These are phyloP conservation scores for Lepidurus packardi DNA, from an alignment of 1,140 invertebrate genomes.

Conservation along the genomic window DNA sequence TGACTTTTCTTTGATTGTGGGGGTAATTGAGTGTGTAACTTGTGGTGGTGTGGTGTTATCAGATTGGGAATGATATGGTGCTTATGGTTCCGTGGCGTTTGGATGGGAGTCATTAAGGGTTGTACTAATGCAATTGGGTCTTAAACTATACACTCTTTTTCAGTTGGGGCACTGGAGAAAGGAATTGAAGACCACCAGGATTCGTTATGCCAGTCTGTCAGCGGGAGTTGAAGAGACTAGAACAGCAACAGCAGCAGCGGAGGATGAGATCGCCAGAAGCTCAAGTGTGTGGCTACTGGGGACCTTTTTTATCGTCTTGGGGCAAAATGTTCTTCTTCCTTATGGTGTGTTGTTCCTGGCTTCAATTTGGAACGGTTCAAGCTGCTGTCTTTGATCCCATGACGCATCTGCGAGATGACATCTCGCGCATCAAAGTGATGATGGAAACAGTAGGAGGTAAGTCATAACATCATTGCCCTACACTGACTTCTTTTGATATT, in stretches of 20 bases:
- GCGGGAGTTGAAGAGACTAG: too few species aligned
- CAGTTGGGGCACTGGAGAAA: too few species aligned
- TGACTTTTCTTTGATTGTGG: too few species aligned
- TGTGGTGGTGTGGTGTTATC: too few species aligned
- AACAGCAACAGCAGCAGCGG: not conserved
- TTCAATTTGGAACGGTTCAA: not conserved
- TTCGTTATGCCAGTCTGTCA: too few species aligned
- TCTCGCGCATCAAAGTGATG: constrained; percentile 35
- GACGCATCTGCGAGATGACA: constrained; percentile 34
- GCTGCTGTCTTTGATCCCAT: constrained; percentile 33
- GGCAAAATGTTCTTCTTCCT: not conserved
- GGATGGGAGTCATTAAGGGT: too few species aligned
- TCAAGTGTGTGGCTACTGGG: not conserved
- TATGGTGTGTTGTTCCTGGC: not conserved
- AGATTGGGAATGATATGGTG: too few species aligned
- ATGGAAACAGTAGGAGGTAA: constrained; percentile 35
- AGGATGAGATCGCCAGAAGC: not conserved
- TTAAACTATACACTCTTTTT: too few species aligned
- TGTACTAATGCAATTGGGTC: too few species aligned
- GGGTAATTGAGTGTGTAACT: too few species aligned
- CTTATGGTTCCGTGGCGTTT: too few species aligned
- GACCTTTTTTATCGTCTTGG: not conserved
- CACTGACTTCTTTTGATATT: not conserved
- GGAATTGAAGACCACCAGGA: too few species aligned
- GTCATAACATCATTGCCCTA: not conserved